These are phyloP conservation scores for Recurvirostra avosetta DNA, from an alignment of 2,113 vertebrate genomes.

Conservation along the genomic window DNA sequence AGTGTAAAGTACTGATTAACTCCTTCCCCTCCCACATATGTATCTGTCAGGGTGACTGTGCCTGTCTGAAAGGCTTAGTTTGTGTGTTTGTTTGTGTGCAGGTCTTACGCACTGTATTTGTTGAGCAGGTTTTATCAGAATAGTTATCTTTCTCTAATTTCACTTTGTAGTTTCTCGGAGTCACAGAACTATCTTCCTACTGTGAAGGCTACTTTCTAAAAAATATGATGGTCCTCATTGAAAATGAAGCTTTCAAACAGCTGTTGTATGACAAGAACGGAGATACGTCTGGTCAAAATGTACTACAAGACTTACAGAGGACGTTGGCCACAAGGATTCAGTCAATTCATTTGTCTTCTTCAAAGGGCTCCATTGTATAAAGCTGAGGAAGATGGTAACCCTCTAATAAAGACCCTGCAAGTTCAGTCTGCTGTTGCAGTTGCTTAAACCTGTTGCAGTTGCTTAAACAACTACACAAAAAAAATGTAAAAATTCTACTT, in stretches of 20 bases:
- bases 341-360: conserved; percentile 97
- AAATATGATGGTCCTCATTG: conserved; percentile 97
- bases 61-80: neutral
- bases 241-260: conserved; percentile 95
- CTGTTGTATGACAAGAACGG: conserved; percentile 89
- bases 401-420: conserved; percentile 6
- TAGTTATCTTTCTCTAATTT: conserved; percentile 28
- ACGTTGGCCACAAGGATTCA: conserved; percentile 91
- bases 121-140: neutral
- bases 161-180: conserved; percentile 86
- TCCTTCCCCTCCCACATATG: neutral
- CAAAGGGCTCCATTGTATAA: conserved; percentile 96
- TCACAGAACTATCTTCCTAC: conserved; percentile 88
- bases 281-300: conserved; percentile 83
- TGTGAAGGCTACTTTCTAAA: conserved; percentile 98
- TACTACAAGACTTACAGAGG: conserved; percentile 93
- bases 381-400: neutral
- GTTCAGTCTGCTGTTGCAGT: conserved; percentile 39
- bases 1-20: neutral
- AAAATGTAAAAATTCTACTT: neutral
- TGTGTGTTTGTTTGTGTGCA: neutral
- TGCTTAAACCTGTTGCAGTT: conserved; percentile 35
- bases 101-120: neutral
- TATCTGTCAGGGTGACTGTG: neutral
- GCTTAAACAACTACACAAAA: conserved; percentile 27